phyloP scores from a whole-genome alignment of 1,140 invertebrate genomes.

The Theocolax elegans region DNA sequence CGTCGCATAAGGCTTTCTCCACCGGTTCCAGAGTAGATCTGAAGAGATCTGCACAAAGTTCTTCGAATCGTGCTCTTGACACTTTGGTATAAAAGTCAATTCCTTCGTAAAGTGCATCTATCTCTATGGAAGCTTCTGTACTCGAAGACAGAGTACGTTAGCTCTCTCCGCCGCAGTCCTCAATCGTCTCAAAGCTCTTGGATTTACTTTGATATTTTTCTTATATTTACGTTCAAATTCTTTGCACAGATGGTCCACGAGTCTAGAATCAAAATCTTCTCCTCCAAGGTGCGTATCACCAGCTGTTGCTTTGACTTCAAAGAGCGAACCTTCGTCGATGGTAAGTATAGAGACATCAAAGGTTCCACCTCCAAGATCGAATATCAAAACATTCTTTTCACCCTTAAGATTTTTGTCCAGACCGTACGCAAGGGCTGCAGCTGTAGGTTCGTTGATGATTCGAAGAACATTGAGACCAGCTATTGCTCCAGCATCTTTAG shows the following conservation, averaged over 20 bases:
- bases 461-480: constrained; percentile 80
- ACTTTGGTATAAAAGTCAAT: constrained; percentile 74
- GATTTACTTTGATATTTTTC: constrained; percentile 65
- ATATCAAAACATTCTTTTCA: constrained; percentile 79
- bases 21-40: constrained; percentile 71
- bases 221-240: constrained; percentile 70
- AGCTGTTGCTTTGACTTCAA: constrained; percentile 83
- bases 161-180: constrained; percentile 74
- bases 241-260: constrained; percentile 79
- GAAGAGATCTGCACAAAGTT: constrained; percentile 73
- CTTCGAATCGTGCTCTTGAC: constrained; percentile 73
- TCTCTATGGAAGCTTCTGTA: constrained; percentile 70
- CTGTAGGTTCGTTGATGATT: constrained; percentile 83
- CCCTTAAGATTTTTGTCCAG: constrained; percentile 82
- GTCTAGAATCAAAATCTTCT: constrained; percentile 86
- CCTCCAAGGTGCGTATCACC: constrained; percentile 82
- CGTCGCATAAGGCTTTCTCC: constrained; percentile 78
- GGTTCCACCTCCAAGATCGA: constrained; percentile 80
- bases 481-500: constrained; percentile 75
- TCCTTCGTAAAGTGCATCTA: constrained; percentile 70
- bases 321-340: constrained; percentile 86
- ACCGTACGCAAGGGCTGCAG: constrained; percentile 83
- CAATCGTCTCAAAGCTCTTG: constrained; percentile 71
- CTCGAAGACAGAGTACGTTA: constrained; percentile 71
- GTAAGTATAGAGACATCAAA: constrained; percentile 89